phyloP scores from a whole-genome alignment of 53 echinoderm and acorn worm genomes.

The Pentamera pediparva region DNA sequence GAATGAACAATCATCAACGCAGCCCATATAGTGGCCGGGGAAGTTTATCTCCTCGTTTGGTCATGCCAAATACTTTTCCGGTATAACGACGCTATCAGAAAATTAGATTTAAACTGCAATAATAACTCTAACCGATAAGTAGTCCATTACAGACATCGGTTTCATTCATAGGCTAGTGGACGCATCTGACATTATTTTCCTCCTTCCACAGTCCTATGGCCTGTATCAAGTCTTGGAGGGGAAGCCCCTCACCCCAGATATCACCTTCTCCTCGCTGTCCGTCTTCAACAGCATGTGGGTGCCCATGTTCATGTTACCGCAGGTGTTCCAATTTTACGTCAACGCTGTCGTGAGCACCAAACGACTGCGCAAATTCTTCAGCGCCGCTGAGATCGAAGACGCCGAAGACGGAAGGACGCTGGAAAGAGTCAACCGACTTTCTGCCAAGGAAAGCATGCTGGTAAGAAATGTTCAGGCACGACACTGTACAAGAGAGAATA shows the following conservation, averaged over 20 bases:
- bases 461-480: background rate
- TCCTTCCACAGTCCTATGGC: conserved; percentile 58
- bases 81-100: background rate
- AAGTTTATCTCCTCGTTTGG: too few relatives aligned
- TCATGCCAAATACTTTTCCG: too few relatives aligned
- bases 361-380: conserved; percentile 70
- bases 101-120: background rate
- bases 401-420: conserved; percentile 48
- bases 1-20: too few relatives aligned
- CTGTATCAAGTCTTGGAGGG: conserved; percentile 69
- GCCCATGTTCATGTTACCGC: conserved; percentile 71
- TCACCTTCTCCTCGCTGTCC: conserved; percentile 77
- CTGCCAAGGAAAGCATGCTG: background rate
- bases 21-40: too few relatives aligned
- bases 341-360: conserved; percentile 78
- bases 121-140: background rate
- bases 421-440: conserved; percentile 9
- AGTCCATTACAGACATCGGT: background rate
- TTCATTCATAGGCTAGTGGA: background rate
- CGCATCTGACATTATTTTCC: background rate
- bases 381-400: conserved; percentile 77
- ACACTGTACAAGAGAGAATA: background rate
- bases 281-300: conserved; percentile 85
- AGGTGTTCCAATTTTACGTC: conserved; percentile 69
- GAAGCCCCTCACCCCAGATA: conserved; percentile 71